phyloP scores from a whole-genome alignment of 2,797 vertebrate genomes.

The Enteromius thamalakanensis region DNA sequence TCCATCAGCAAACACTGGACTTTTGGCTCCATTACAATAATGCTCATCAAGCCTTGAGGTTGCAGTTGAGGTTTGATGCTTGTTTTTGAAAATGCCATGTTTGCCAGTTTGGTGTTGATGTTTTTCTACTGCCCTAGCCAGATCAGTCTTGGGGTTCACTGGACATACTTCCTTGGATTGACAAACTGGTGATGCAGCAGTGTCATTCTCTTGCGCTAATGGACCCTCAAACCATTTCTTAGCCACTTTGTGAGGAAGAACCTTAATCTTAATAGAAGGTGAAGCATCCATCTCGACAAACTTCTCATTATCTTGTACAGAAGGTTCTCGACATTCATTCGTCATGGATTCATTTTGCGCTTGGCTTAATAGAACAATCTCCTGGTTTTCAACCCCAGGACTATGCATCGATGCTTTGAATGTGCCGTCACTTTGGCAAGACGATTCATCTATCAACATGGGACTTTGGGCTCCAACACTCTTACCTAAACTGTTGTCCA shows the following conservation, averaged over 20 bases:
- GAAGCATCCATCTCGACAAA: background rate
- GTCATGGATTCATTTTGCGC: background rate
- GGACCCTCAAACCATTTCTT: background rate
- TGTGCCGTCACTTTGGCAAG: background rate
- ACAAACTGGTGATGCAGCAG: constrained; percentile 51
- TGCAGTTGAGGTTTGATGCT: background rate
- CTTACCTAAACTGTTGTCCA: background rate
- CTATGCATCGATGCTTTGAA: background rate
- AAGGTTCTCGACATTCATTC: background rate
- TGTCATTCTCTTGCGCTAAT: constrained; percentile 32
- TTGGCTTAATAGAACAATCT: background rate
- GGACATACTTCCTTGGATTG: background rate
- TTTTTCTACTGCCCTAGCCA: background rate
- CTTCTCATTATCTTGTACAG: constrained; percentile 62
- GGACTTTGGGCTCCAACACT: background rate
- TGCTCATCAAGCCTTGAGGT: background rate
- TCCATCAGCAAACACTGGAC: background rate
- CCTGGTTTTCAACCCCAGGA: background rate
- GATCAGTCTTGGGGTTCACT: no score
- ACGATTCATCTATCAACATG: background rate
- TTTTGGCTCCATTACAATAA: background rate
- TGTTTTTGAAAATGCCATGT: background rate
- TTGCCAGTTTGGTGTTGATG: background rate
- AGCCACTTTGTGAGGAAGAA: constrained; percentile 50
- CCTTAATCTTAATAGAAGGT: constrained; percentile 43